phyloP scores from a whole-genome alignment of 2,797 vertebrate genomes.

The Hypotaenidia philippensis region DNA sequence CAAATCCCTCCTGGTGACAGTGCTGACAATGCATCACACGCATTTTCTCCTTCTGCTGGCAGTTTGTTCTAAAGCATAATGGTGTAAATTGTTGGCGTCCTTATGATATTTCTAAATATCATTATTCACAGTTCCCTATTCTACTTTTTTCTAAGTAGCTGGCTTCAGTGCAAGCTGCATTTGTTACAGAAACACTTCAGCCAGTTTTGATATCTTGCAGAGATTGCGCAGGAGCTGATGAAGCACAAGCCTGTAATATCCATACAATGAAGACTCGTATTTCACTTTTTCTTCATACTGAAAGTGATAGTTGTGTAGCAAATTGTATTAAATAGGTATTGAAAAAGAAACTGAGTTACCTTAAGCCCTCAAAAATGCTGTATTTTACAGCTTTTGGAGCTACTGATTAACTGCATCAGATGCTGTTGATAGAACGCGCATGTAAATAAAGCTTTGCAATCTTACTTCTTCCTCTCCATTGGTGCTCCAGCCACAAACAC shows the following conservation, averaged over 20 bases:
- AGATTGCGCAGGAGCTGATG: neutral
- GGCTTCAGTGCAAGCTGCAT: neutral
- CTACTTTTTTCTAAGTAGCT: slow-evolving; percentile 16
- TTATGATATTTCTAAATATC: neutral
- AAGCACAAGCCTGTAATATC: neutral
- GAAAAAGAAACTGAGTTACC: neutral
- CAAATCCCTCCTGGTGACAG: neutral
- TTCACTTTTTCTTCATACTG: neutral
- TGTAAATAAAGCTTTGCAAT: slow-evolving; percentile 24
- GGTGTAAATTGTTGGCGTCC: neutral
- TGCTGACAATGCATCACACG: neutral
- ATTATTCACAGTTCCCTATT: neutral
- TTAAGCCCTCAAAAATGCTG: neutral
- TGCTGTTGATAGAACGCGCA: neutral
- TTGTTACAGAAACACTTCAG: neutral
- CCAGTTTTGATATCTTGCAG: neutral
- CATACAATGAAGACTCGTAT: neutral
- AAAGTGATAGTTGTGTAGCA: neutral
- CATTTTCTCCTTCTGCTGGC: neutral
- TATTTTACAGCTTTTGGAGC: neutral
- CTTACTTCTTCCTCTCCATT: neutral
- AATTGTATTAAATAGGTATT: neutral
- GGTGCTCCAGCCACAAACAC: slow-evolving; percentile 27
- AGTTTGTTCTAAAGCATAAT: neutral
- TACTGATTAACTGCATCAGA: neutral